Evolutionary conservation across 2,113 vertebrate species (phyloP).

Genomic region (Xiphophorus hellerii): DNA sequence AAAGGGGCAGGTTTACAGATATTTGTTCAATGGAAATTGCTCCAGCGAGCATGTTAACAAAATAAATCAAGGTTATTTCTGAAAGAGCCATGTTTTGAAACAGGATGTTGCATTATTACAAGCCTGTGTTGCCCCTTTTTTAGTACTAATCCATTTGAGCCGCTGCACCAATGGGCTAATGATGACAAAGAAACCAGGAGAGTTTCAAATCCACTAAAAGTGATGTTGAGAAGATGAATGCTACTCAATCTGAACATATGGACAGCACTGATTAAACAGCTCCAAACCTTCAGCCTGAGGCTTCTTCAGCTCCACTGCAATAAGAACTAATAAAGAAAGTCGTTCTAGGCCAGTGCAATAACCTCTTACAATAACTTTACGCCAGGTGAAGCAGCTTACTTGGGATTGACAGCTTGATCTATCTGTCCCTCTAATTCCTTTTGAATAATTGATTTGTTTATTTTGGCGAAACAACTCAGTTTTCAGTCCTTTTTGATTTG

Average conservation of each 20-base stretch:
- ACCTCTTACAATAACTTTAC: constrained; percentile 1
- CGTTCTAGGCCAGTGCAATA: neutral
- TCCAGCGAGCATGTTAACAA: neutral
- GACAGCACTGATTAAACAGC: constrained; percentile 3
- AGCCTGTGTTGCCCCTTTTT: too few species aligned
- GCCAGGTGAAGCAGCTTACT: neutral
- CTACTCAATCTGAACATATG: neutral
- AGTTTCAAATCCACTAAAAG: neutral
- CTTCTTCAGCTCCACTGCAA: neutral
- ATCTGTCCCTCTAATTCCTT: neutral
- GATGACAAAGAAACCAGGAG: neutral
- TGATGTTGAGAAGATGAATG: neutral
- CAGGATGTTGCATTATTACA: neutral
- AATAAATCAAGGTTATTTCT: neutral
- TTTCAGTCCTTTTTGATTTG: neutral
- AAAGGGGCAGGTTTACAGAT: neutral
- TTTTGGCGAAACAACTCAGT: neutral
- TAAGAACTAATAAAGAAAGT: neutral
- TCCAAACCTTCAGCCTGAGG: neutral
- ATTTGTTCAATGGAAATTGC: neutral
- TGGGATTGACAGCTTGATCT: neutral
- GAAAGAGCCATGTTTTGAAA: neutral
- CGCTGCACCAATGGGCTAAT: neutral
- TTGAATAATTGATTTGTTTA: neutral
- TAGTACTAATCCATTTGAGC: neutral